Base-by-base conservation (phyloP, 2,113 vertebrate genomes). In the Picathartes gymnocephalus region DNA sequence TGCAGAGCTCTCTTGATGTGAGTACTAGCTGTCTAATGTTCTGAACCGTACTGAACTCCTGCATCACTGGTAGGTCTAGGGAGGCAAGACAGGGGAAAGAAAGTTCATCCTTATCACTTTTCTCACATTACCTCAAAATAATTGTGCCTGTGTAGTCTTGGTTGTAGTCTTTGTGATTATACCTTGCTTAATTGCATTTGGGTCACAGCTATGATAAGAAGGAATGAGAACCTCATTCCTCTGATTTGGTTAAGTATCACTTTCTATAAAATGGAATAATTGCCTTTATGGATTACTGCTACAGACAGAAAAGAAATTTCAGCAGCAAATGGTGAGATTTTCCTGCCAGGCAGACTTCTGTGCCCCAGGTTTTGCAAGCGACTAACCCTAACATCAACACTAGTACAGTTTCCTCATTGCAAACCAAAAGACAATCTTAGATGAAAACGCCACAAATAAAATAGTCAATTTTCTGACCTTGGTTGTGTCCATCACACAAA, bases 321-420 rank as follows among this genome's bases (percentile, higher is more conserved):
- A 94, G 58, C 42, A 77, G 62, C 73, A 95, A 83, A 73, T 72
- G 42, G 73, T 90, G 57, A 91, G 19, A 39, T 69, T 85, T 93
- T 80, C 45, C 66, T 91, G 78, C 44, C 78, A 92, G 81, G 33
- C 40, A 85, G 54, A 40, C 13, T 82, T 93, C 62, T 91, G n/a
- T 77, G 78, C 27, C 54, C 39, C 39, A 54, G 81, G 87, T 94
- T 92, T 80, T 77, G 19, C 57, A 77, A 45, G 33, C 39, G 27
- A 77, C 45, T 58, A 77, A 27, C 20, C 65, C 30, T 42, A 85
- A 82, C 45, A 66, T 47, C 53, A 37, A 11, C 48, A 80, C 50
- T 37, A 76, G 10, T 40, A 48, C n/a, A 71, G 25, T 48, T 64
- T 77, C n/a, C 25, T 85, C 27, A 6, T 66, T 85, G 60, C 11